Evolutionary conservation across 2,113 vertebrate species (phyloP).

Genomic region (Spea bombifrons): DNA sequence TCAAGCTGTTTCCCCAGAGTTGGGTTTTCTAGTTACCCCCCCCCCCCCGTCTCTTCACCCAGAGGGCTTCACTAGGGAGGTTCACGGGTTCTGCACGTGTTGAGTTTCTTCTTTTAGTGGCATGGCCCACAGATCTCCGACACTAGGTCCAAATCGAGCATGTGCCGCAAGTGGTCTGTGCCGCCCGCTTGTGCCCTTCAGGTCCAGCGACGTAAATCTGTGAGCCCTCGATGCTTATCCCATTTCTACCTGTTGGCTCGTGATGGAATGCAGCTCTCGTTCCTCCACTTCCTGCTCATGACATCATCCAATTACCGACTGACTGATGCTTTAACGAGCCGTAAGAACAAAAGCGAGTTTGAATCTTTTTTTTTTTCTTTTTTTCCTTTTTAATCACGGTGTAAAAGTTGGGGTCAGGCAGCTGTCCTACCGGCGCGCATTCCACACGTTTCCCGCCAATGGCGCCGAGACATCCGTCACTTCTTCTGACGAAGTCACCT

Average conservation of each 20-base stretch:
- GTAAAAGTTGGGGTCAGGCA: not conserved
- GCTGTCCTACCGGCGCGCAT: not conserved
- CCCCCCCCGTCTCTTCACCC: too few species aligned
- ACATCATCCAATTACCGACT: constrained; percentile 20
- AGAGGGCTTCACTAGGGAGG: too few species aligned
- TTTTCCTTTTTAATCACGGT: not conserved
- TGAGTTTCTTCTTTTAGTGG: too few species aligned
- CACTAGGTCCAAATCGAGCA: too few species aligned
- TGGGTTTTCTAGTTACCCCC: too few species aligned
- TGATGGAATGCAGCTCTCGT: constrained; percentile 26
- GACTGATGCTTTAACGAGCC: constrained; percentile 31
- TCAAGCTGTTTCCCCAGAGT: too few species aligned
- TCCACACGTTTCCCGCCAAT: constrained; percentile 12
- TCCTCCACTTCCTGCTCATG: constrained; percentile 29
- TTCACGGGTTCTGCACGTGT: too few species aligned
- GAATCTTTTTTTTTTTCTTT: not conserved
- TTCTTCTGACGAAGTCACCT: constrained; percentile 3
- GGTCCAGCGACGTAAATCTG: constrained; percentile 12
- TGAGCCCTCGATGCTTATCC: constrained; percentile 4
- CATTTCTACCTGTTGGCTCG: constrained; percentile 39
- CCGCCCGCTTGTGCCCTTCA: too few species aligned
- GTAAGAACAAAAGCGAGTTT: constrained; percentile 30
- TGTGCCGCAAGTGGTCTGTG: too few species aligned
- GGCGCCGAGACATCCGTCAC: constrained; percentile 7
- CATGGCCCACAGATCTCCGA: too few species aligned